A percentile compares a stretch with the other conserved stretches of the same genome.
These are phyloP conservation scores for Poicephalus meyeri DNA, from an alignment of 2,113 vertebrate species.

Conservation along the genomic window DNA sequence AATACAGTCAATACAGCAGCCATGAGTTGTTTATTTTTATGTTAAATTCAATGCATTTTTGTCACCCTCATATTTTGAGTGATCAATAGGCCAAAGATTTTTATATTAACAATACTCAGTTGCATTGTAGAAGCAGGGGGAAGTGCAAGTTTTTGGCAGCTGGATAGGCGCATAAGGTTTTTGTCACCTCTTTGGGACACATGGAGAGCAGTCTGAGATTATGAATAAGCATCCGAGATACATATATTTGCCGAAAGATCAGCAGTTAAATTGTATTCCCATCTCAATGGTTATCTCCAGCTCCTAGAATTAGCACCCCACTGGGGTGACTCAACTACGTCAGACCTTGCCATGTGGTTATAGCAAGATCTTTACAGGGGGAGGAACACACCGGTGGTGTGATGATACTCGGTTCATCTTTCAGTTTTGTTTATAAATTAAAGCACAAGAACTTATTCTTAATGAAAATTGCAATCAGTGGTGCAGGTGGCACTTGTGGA, in stretches of 20 bases:
- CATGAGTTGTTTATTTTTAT: constrained; percentile 71
- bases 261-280: constrained; percentile 23
- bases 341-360: rapidly evolving
- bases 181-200: constrained; percentile 54
- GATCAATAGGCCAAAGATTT: constrained; percentile 65
- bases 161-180: background rate
- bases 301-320: constrained; percentile 65
- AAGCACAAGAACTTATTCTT: background rate
- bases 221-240: constrained; percentile 28
- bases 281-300: background rate
- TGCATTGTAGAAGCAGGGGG: background rate
- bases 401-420: background rate
- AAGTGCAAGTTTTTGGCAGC: constrained; percentile 22
- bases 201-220: constrained; percentile 15
- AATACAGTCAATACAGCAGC: constrained; percentile 60
- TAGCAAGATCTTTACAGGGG: background rate
- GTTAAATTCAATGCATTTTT: constrained; percentile 70
- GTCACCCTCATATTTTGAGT: constrained; percentile 56
- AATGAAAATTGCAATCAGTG: background rate
- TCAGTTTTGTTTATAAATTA: constrained; percentile 11
- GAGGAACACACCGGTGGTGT: background rate
- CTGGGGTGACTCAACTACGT: background rate
- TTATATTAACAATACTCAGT: constrained; percentile 62
- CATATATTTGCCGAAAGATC: background rate
- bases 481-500: background rate